A percentile compares a stretch with the other conserved stretches of the same genome.
Evolutionary conservation across 2,888 invertebrate species (phyloP).

Genomic region (Epistrophe grossulariae): DNA sequence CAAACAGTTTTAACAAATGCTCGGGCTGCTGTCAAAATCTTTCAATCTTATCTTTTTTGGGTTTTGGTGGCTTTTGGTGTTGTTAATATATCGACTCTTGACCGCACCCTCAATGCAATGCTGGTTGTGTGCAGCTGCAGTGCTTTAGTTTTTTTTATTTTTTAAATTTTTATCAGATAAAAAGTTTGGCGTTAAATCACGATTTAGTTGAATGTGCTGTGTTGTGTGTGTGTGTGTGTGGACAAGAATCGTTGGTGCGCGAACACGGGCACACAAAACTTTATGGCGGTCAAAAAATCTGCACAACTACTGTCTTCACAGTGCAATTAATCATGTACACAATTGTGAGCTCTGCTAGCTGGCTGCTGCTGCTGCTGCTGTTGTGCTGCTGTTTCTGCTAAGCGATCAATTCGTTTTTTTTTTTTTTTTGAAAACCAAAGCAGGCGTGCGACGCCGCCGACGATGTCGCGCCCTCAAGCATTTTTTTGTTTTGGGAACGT

Average conservation of each 20-base stretch:
- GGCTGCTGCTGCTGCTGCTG: background rate
- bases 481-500: constrained; percentile 10
- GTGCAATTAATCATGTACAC: constrained; percentile 73
- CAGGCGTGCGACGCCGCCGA: constrained; percentile 25
- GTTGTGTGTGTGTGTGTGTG: constrained; percentile 12
- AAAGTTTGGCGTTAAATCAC: constrained; percentile 70
- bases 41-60: constrained; percentile 53
- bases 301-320: constrained; percentile 71
- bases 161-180: constrained; percentile 66
- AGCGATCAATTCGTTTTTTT: constrained; percentile 38
- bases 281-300: constrained; percentile 57
- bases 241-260: constrained; percentile 55
- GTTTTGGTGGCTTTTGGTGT: constrained; percentile 8
- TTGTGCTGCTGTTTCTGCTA: constrained; percentile 36
- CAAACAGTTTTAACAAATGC: constrained; percentile 19
- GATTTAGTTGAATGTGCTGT: constrained; percentile 62
- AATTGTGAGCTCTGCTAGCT: constrained; percentile 42
- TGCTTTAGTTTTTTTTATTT: background rate
- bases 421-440: constrained; percentile 1
- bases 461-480: constrained; percentile 64
- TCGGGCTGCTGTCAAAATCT: constrained; percentile 51
- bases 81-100: constrained; percentile 9
- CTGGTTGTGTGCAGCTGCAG: constrained; percentile 44
- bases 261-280: constrained; percentile 42
- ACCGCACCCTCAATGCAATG: constrained; percentile 13